Evolutionary conservation across 2,888 invertebrate genomes (phyloP), one percentile per base, ranked within the genome.

Genomic region (Plutella xylostella): DNA sequence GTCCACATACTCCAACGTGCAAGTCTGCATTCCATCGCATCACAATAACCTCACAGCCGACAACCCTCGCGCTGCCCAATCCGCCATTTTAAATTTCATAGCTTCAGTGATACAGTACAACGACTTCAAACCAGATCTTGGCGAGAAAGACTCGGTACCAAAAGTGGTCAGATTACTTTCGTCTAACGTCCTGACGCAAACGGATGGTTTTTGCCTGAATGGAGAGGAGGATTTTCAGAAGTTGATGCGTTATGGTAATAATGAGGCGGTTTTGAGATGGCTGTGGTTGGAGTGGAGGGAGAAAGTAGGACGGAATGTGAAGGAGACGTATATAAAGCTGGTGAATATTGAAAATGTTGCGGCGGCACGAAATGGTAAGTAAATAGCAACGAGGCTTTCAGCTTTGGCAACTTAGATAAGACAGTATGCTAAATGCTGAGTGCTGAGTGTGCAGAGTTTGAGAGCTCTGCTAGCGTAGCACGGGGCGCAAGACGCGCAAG

Each of bases 261-360:
- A 78, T 20, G 77, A 83, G 51, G 59, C 70, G 3, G 77, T 87
- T 39, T 68, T 90, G 43, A 69, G 72, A 49, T 88, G 87, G 86
- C 72, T 87, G 0, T 93, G 92, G 92, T 61, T 77, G 14, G 72
- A 74, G 4, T 93, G 92, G 91, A 78, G 91, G 50, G 77, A 89
- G 50, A 85, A 75, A 12, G 86, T 89, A 6, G 89, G 89, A 1
- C 76, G 76, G 0, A 64, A 72, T 3, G 86, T 90, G 65, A 86
- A 76, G 47, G 57, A 73, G 14, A 66, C 86, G 2, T 92, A 87
- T 62, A 65, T 65, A 3, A 60, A 68, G 42, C 71, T 89, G 46
- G 85, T 89, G 2, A 52, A 63, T 18, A 59, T 90, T 15, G 86
- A 89, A 63, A 92, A 92, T 67, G 52, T 57, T 20, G 92, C 88